Percentiles rank a stretch among this genome's conserved stretches.
Evolutionary conservation across 2,888 invertebrate genomes (phyloP).

Genomic region (Ochropleura plecta): DNA sequence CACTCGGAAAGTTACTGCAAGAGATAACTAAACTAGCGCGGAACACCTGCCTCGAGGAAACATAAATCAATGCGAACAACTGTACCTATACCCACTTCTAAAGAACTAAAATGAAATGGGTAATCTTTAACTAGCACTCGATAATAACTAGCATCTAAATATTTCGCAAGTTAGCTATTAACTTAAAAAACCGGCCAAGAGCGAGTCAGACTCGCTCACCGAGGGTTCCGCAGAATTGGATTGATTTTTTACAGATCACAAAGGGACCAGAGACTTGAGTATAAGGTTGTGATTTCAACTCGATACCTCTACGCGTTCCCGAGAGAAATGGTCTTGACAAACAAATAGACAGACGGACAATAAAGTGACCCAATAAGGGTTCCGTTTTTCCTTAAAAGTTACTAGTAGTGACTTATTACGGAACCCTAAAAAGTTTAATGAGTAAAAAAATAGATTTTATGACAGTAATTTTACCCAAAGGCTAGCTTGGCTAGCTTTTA

Average conservation of each 20-base stretch:
- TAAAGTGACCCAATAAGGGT: too few relatives aligned
- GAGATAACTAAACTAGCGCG: conserved; percentile 48
- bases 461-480: background rate
- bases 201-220: too few relatives aligned
- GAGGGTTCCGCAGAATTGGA: too few relatives aligned
- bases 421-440: background rate
- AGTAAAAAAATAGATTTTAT: background rate
- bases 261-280: too few relatives aligned
- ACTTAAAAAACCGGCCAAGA: background rate
- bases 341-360: too few relatives aligned
- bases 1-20: conserved; percentile 56
- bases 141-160: conserved; percentile 33
- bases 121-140: conserved; percentile 36
- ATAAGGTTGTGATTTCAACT: too few relatives aligned
- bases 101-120: conserved; percentile 50
- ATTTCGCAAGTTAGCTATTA: conserved; percentile 21
- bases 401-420: too few relatives aligned
- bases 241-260: too few relatives aligned
- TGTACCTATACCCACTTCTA: conserved; percentile 33
- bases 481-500: too few relatives aligned
- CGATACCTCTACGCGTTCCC: too few relatives aligned
- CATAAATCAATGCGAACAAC: conserved; percentile 59
- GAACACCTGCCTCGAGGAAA: conserved; percentile 64
- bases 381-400: too few relatives aligned
- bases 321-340: too few relatives aligned